Conservation (phyloP, 2,888 invertebrate species). For the Magallana nippona region DNA sequence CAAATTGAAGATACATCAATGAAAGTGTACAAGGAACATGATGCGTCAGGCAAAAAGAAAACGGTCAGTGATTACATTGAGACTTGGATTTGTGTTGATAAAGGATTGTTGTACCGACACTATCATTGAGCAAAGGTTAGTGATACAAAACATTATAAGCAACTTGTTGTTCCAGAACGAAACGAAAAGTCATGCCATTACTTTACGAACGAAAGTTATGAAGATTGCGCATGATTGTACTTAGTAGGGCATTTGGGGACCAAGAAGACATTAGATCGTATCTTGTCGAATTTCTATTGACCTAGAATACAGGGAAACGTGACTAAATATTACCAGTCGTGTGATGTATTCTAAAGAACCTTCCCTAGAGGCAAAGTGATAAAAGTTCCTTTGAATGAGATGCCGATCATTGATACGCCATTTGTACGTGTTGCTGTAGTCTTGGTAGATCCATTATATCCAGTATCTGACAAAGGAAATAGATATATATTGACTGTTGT, state of each 20-base stretch:
- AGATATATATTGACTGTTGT: neutral
- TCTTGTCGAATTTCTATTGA: constrained; percentile 55
- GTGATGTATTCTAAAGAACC: constrained; percentile 48
- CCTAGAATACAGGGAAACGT: constrained; percentile 51
- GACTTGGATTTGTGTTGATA: too few species aligned
- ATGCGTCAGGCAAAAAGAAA: too few species aligned
- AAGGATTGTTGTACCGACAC: too few species aligned
- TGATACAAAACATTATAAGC: too few species aligned
- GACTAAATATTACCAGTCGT: constrained; percentile 47
- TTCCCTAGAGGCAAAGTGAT: constrained; percentile 50
- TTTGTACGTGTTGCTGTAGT: constrained; percentile 55
- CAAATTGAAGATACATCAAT: too few species aligned
- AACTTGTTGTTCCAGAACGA: too few species aligned
- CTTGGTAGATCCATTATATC: neutral
- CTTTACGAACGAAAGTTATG: too few species aligned
- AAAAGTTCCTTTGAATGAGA: constrained; percentile 50
- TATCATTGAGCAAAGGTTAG: too few species aligned
- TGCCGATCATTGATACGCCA: constrained; percentile 58
- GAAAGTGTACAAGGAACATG: too few species aligned
- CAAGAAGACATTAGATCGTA: constrained; percentile 47
- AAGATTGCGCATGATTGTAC: constrained; percentile 55
- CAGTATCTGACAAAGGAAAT: neutral
- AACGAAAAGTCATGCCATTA: too few species aligned
- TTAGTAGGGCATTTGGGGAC: constrained; percentile 49
- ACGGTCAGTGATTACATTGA: too few species aligned